These are phyloP conservation scores for Urocolius indicus DNA, from an alignment of 2,113 vertebrate genomes.

Conservation along the genomic window DNA sequence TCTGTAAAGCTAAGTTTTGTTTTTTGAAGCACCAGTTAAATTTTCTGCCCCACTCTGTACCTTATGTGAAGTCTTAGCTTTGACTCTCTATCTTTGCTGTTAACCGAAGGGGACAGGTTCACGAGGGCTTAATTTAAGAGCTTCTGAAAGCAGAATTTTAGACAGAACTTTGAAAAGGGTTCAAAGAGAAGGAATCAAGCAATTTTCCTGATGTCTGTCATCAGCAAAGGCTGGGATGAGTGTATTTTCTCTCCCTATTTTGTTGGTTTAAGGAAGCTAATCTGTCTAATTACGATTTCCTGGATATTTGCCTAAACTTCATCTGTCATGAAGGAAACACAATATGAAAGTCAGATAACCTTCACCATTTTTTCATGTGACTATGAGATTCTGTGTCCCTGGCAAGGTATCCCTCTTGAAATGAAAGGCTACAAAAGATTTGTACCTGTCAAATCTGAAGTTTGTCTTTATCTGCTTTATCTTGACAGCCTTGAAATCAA, in stretches of 20 bases:
- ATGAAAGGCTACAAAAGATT: slow-evolving; percentile 55
- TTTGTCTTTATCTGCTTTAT: slow-evolving; percentile 53
- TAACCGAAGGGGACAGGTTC: neutral
- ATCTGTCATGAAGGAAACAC: slow-evolving; percentile 20
- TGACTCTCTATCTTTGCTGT: neutral
- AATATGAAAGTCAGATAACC: slow-evolving; percentile 33
- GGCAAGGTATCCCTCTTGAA: neutral
- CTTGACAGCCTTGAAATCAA: slow-evolving; percentile 56
- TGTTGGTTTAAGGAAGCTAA: slow-evolving; percentile 24
- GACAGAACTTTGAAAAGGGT: slow-evolving; percentile 14
- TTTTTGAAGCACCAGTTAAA: slow-evolving; percentile 25
- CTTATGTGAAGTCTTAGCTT: neutral
- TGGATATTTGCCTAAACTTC: slow-evolving; percentile 59
- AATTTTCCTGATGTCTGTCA: slow-evolving; percentile 37
- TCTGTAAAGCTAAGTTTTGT: slow-evolving; percentile 16
- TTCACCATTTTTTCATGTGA: slow-evolving; percentile 30
- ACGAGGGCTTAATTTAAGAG: slow-evolving; percentile 7
- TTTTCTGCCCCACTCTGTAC: slow-evolving; percentile 11
- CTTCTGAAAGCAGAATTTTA: slow-evolving; percentile 8
- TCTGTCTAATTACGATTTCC: slow-evolving; percentile 38
- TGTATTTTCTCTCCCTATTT: neutral
- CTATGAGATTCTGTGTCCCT: neutral
- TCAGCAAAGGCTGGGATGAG: slow-evolving; percentile 19
- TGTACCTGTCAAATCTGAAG: slow-evolving; percentile 50
- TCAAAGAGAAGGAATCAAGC: slow-evolving; percentile 53